Base-by-base conservation (phyloP, 2,113 vertebrate species). In the Laticauda colubrina region DNA sequence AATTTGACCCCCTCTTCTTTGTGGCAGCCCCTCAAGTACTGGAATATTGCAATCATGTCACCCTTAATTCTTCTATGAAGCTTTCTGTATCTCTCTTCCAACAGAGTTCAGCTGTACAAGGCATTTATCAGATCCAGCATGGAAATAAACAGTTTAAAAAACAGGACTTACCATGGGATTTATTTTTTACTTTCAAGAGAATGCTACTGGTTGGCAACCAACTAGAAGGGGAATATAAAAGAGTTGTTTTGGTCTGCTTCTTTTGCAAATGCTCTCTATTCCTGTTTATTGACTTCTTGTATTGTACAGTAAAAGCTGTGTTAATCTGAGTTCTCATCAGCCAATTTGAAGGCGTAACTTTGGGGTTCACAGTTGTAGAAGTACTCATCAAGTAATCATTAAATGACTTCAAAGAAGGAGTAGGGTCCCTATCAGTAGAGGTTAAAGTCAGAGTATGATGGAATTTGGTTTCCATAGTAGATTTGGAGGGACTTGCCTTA, bases 101-200 rank as follows among this genome's bases (percentile, higher is more conserved):
- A 34, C 15, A 9, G 26, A 55, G 29, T 18, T 90, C 11, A 55
- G 51, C 34, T 53, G 26, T 34, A 43, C 86, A 43, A 45, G 39
- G 1, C 14, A 2, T 43, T 89, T 81, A 56, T 43, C 53, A 92
- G 5, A 56, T 15, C 10, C 48, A 45, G 29, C 3, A 57, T 43
- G 26, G 0, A 12, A 61, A 8, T 26, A 21, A 92, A n/a, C 26
- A 34, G 43, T 34, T 57, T 55, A 85, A 43, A 90, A 26, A 85
- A 24, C 12, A n/a, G n/a, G 20, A 93, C 94, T 96, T 95, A 97
- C 96, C 96, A 53, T 90, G 88, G 24, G 91, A 18, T 1, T 94
- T 85, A 5, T 91, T 56, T 1, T 92, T 93, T 91, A 5, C 91
- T 55, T 92, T 45, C 85, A 2, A 87, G 8, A 87, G 51, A 5